These are phyloP conservation scores for Cosmorhoe ocellata DNA, from an alignment of 2,888 invertebrate species.

Conservation along the genomic window DNA sequence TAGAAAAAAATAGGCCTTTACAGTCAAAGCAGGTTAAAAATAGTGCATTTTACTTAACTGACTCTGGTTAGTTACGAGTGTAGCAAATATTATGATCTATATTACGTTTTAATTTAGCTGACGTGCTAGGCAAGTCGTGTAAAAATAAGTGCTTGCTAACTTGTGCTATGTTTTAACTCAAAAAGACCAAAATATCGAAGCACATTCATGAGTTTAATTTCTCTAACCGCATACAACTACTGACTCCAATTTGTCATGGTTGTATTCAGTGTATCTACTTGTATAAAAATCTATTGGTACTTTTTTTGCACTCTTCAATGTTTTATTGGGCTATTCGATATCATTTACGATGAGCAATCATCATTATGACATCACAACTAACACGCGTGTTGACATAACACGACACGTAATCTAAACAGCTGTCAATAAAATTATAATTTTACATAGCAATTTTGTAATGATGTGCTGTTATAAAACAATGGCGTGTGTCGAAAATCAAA, in stretches of 20 bases:
- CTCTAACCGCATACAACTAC: too few relatives aligned
- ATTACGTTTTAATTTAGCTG: too few relatives aligned
- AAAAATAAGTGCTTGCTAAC: too few relatives aligned
- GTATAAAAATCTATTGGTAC: too few relatives aligned
- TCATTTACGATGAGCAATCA: slow-evolving; percentile 6
- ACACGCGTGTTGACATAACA: slow-evolving; percentile 31
- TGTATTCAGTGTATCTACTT: too few relatives aligned
- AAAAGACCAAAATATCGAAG: too few relatives aligned
- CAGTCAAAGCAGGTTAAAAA: not conserved
- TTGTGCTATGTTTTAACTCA: too few relatives aligned
- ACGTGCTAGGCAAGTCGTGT: too few relatives aligned
- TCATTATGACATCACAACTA: slow-evolving; percentile 22
- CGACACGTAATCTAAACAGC: slow-evolving; percentile 28
- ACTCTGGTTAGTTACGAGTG: too few relatives aligned
- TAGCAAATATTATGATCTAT: too few relatives aligned
- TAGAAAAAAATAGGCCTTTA: slow-evolving; percentile 12
- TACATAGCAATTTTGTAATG: slow-evolving; percentile 27
- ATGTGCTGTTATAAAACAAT: slow-evolving; percentile 19
- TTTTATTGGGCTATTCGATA: slow-evolving; percentile 16
- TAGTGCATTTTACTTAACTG: not conserved
- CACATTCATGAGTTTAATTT: too few relatives aligned
- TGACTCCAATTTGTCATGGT: too few relatives aligned
- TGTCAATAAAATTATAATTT: slow-evolving; percentile 30
- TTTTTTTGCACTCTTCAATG: not conserved
- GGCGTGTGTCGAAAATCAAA: slow-evolving; percentile 6